Percentiles rank a stretch among this genome's conserved stretches.
These are phyloP conservation scores for Eurystomus glaucurus DNA, from an alignment of 2,797 vertebrate species.

Conservation along the genomic window DNA sequence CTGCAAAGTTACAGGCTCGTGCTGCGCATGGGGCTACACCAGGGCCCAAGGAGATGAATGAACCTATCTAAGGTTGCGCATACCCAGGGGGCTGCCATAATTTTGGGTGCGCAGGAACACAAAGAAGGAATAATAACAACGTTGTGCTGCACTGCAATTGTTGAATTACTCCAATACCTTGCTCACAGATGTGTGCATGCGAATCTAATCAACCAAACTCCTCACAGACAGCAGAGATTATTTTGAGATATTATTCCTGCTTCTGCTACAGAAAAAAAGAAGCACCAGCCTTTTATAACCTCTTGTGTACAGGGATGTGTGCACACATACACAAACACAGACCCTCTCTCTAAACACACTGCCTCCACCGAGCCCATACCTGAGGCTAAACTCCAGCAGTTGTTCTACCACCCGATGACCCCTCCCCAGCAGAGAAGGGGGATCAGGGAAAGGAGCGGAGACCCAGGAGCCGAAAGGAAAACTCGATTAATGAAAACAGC, in stretches of 20 bases:
- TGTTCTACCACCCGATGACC: background rate
- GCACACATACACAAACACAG: background rate
- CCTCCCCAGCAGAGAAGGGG: background rate
- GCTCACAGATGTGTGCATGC: constrained; percentile 47
- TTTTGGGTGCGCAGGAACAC: constrained; percentile 28
- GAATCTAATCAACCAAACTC: constrained; percentile 60
- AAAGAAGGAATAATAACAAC: constrained; percentile 32
- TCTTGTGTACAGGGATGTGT: background rate
- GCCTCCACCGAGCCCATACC: background rate
- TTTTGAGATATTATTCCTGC: constrained; percentile 25
- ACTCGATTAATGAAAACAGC: background rate
- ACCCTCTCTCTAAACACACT: fast-evolving
- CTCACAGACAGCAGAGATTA: background rate
- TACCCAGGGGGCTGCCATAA: constrained; percentile 55
- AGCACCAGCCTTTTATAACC: background rate
- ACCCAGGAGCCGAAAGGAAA: background rate
- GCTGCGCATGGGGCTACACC: background rate
- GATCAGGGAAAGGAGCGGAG: background rate
- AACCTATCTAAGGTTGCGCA: constrained; percentile 31
- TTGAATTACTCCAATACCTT: constrained; percentile 68
- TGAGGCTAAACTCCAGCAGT: background rate
- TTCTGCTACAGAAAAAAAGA: background rate
- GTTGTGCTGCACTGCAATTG: constrained; percentile 50
- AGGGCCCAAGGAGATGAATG: constrained; percentile 54
- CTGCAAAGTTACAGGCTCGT: background rate